These are phyloP conservation scores for Andrena dorsata DNA, from an alignment of 2,888 invertebrate genomes.

Conservation along the genomic window DNA sequence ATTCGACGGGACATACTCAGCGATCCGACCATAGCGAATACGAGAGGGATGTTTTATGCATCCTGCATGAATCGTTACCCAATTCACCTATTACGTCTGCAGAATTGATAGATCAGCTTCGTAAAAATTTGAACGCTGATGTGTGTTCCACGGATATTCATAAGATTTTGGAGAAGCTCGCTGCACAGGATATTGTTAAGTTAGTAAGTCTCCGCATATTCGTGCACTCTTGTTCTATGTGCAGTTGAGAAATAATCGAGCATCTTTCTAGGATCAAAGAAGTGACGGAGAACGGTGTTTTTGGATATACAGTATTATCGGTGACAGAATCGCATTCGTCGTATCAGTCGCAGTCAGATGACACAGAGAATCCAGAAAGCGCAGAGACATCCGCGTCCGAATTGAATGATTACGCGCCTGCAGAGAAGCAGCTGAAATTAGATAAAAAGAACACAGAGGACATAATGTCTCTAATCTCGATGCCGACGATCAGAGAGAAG, in stretches of 20 bases:
- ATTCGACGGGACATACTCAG: constrained; percentile 61
- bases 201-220: constrained; percentile 74
- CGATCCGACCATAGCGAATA: constrained; percentile 81
- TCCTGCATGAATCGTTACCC: constrained; percentile 89
- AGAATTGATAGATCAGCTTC: constrained; percentile 87
- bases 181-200: constrained; percentile 91
- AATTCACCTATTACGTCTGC: constrained; percentile 90
- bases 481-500: constrained; percentile 97
- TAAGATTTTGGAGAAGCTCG: constrained; percentile 91
- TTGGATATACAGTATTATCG: constrained; percentile 82
- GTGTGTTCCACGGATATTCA: constrained; percentile 88
- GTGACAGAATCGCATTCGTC: constrained; percentile 77
- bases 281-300: constrained; percentile 82
- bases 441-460: constrained; percentile 82
- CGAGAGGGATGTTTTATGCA: constrained; percentile 87
- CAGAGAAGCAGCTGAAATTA: constrained; percentile 79
- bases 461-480: constrained; percentile 92
- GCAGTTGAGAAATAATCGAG: constrained; percentile 8
- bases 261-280: constrained; percentile 79
- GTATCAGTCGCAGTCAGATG: constrained; percentile 73
- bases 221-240: neutral
- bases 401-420: constrained; percentile 74
- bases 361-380: constrained; percentile 77
- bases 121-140: constrained; percentile 86
- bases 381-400: constrained; percentile 77